A percentile compares a stretch with the other conserved stretches of the same genome.
Conservation (phyloP, 2,113 vertebrate genomes). For the Chlorodrepanis virens region DNA sequence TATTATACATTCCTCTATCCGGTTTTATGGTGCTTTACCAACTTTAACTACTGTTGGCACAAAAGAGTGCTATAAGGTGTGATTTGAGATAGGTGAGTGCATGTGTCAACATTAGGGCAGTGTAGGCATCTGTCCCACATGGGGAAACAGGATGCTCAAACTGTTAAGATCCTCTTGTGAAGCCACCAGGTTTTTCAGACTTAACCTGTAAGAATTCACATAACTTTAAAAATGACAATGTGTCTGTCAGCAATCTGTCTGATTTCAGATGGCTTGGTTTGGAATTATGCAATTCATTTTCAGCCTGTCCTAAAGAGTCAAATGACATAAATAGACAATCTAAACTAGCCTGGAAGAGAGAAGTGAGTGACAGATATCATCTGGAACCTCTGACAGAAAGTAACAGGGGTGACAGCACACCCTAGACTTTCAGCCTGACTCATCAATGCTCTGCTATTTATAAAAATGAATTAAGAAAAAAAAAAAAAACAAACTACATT, state of each 20-base stretch:
- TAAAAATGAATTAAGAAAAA: not conserved
- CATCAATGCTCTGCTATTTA: not conserved
- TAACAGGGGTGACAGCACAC: not conserved
- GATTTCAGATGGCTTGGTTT: not conserved
- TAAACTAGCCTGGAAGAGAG: not conserved
- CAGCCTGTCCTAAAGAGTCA: not conserved
- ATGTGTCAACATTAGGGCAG: not conserved
- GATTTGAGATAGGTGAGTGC: not conserved
- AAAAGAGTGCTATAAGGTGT: not conserved
- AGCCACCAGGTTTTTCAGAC: not conserved
- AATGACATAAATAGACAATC: not conserved
- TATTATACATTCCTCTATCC: not conserved
- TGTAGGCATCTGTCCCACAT: not conserved
- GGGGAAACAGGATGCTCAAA: not conserved
- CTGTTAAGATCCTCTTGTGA: rapidly evolving
- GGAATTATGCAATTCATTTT: not conserved
- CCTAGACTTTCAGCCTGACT: not conserved
- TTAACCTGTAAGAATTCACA: not conserved
- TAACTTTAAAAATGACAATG: not conserved
- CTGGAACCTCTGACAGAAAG: not conserved
- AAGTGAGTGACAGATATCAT: not conserved
- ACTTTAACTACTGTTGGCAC: not conserved
- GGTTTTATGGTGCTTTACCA: not conserved
- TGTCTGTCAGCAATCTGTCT: not conserved
- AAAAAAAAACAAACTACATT: not conserved